A percentile compares a stretch with the other conserved stretches of the same genome.
Conservation (phyloP, 2,113 vertebrate genomes). For the Murina feae region DNA sequence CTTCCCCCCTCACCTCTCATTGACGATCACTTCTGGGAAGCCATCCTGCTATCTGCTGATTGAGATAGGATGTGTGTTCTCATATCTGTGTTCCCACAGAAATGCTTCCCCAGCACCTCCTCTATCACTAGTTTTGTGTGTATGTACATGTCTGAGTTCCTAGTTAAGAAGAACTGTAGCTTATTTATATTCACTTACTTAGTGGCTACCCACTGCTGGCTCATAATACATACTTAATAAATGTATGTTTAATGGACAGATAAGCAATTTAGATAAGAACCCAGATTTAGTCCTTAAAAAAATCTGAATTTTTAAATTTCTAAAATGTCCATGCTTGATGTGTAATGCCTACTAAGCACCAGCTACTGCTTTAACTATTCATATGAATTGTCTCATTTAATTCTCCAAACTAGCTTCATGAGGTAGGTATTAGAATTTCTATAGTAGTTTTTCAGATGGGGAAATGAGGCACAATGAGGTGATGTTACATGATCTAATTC, state of each 20-base stretch:
- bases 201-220: neutral
- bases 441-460: neutral
- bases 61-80: neutral
- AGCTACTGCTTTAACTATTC: neutral
- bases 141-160: neutral
- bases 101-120: too few relatives aligned
- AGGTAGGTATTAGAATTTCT: neutral
- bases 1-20: accelerated
- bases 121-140: neutral
- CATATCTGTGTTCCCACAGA: neutral
- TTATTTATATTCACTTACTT: neutral
- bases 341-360: neutral
- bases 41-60: neutral
- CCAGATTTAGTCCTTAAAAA: neutral
- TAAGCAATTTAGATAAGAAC: neutral
- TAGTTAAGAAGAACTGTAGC: neutral
- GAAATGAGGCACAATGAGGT: neutral
- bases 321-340: neutral
- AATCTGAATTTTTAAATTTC: neutral
- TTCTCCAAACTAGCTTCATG: neutral
- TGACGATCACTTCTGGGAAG: neutral
- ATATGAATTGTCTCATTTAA: neutral
- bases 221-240: neutral
- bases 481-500: neutral
- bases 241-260: neutral